phyloP scores from a whole-genome alignment of 2,113 vertebrate genomes.

The Cryptotis parvus region DNA sequence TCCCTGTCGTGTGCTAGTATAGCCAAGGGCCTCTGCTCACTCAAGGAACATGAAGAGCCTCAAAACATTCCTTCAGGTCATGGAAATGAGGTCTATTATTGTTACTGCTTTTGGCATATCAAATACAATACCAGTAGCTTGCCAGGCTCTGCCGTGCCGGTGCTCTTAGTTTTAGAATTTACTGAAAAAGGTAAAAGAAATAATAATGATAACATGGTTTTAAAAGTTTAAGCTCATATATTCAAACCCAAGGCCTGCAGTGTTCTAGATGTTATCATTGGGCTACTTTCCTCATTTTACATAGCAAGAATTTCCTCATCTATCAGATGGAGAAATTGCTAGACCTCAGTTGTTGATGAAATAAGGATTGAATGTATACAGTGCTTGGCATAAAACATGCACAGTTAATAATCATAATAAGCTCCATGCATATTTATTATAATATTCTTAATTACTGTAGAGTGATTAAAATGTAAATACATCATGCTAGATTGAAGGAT shows the following conservation, averaged over 20 bases:
- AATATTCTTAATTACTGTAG: not conserved
- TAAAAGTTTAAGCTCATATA: not conserved
- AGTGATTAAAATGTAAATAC: not conserved
- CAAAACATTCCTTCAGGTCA: too few species aligned
- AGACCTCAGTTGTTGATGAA: not conserved
- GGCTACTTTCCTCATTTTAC: not conserved
- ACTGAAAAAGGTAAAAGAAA: too few species aligned
- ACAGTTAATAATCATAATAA: not conserved
- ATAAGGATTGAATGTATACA: not conserved
- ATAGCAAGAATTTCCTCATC: not conserved
- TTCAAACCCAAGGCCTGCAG: not conserved
- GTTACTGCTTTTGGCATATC: too few species aligned
- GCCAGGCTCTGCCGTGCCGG: too few species aligned
- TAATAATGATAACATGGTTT: not conserved
- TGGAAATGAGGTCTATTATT: too few species aligned
- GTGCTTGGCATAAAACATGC: not conserved
- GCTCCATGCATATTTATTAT: not conserved
- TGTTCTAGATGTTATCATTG: not conserved
- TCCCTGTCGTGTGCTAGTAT: too few species aligned
- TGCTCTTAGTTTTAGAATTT: too few species aligned
- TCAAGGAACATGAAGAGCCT: too few species aligned
- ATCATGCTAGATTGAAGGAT: not conserved
- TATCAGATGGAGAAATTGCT: slow-evolving; percentile 10
- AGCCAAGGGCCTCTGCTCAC: too few species aligned
- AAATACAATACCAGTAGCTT: too few species aligned